A percentile compares a stretch with the other conserved stretches of the same genome.
phyloP scores from a whole-genome alignment of 2,113 vertebrate species.

The Aegotheles bennettii region DNA sequence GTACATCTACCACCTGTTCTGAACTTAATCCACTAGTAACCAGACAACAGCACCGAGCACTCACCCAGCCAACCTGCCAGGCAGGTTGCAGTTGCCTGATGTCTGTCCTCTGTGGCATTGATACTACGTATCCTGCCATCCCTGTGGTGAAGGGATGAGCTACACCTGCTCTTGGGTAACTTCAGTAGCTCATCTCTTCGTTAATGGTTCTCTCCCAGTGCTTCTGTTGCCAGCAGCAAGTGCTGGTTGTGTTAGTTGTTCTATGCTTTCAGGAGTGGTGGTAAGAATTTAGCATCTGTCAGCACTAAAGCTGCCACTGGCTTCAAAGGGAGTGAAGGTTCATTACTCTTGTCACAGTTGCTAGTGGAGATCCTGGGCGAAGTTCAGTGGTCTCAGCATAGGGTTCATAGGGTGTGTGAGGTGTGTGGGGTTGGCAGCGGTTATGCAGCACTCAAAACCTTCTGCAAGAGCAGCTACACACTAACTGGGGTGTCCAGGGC shows the following conservation, averaged over 20 bases:
- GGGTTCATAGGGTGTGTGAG: rapidly evolving
- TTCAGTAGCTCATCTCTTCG: neutral
- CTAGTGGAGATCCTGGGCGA: neutral
- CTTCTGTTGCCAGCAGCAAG: neutral
- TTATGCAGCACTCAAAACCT: neutral
- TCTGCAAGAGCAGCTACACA: neutral
- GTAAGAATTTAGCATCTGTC: neutral
- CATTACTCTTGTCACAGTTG: neutral
- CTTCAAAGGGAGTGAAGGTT: neutral
- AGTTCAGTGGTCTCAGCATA: neutral
- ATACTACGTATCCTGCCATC: neutral
- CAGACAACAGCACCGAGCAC: neutral
- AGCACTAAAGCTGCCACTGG: neutral
- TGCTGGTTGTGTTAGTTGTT: neutral
- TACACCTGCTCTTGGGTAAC: neutral
- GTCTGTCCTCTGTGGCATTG: rapidly evolving
- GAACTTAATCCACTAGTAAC: rapidly evolving
- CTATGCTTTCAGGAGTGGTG: neutral
- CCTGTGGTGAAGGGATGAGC: rapidly evolving
- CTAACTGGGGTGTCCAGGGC: neutral
- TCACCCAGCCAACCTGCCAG: neutral
- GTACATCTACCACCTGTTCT: neutral
- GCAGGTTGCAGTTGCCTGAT: neutral
- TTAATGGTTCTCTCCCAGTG: neutral
- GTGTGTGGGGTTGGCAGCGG: neutral